These are phyloP conservation scores for Anthopleura xanthogrammica DNA, from an alignment of 92 coral and sea anemone genomes.

Conservation along the genomic window DNA sequence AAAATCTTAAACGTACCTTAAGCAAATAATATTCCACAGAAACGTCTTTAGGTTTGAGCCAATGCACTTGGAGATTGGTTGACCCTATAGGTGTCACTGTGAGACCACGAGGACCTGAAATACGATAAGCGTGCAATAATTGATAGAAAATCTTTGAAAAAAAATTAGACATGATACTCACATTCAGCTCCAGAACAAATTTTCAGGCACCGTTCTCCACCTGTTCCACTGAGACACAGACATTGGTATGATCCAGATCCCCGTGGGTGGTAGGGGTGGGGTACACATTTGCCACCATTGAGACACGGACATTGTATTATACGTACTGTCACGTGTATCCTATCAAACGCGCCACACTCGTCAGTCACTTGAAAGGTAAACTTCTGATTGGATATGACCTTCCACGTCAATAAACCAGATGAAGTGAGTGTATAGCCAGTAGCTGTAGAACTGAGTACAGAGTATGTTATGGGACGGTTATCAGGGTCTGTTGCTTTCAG, in stretches of 20 bases:
- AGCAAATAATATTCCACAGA: background rate
- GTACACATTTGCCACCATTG: constrained; percentile 38
- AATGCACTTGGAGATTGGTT: background rate
- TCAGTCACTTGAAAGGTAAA: constrained; percentile 63
- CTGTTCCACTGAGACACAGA: constrained; percentile 12
- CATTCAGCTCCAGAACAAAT: background rate
- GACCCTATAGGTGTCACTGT: background rate
- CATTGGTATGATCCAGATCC: constrained; percentile 29
- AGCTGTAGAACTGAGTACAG: constrained; percentile 31
- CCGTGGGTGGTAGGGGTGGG: constrained; percentile 28
- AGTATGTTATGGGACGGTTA: constrained; percentile 40
- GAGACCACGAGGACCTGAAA: constrained; percentile 4
- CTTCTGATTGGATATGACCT: constrained; percentile 12
- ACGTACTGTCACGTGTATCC: constrained; percentile 26
- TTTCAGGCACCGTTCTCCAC: constrained; percentile 11
- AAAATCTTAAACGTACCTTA: background rate
- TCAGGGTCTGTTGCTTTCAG: constrained; percentile 67
- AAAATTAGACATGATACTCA: background rate
- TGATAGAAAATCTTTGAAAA: too few species aligned
- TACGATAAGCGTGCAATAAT: background rate
- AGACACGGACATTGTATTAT: constrained; percentile 39
- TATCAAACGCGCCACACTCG: constrained; percentile 52
- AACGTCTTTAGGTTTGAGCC: background rate
- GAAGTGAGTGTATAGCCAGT: constrained; percentile 20
- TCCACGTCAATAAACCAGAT: constrained; percentile 45